Conservation (phyloP, 2,888 invertebrate species). For the Drosophila picticornis region DNA sequence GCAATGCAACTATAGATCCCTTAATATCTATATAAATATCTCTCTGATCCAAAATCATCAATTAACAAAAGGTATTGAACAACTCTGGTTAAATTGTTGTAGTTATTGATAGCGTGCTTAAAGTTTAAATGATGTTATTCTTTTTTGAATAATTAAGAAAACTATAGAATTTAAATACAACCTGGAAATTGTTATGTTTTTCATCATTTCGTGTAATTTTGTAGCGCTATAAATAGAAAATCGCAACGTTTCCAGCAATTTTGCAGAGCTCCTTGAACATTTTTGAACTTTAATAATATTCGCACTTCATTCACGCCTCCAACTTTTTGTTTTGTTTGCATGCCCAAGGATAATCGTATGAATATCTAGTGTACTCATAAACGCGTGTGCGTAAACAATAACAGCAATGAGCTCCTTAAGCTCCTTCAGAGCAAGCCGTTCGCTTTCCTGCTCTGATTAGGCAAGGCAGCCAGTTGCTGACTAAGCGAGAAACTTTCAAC, state of each 20-base stretch:
- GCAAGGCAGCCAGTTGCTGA: slow-evolving; percentile 37
- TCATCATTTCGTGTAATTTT: background rate
- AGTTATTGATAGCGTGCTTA: background rate
- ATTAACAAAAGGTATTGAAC: too few relatives aligned
- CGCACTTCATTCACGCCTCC: slow-evolving; percentile 31
- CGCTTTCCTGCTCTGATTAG: slow-evolving; percentile 26
- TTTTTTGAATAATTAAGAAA: background rate
- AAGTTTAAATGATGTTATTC: background rate
- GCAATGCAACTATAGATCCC: too few relatives aligned
- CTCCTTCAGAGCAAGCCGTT: background rate
- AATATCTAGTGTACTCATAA: slow-evolving; percentile 13
- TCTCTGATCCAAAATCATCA: too few relatives aligned
- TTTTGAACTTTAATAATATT: slow-evolving; percentile 24
- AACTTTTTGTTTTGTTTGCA: slow-evolving; percentile 1
- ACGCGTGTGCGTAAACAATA: slow-evolving; percentile 30
- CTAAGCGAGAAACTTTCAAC: slow-evolving; percentile 53
- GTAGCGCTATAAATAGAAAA: background rate
- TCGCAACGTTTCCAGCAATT: background rate
- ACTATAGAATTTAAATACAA: background rate
- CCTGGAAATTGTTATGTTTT: background rate
- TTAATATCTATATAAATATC: too few relatives aligned
- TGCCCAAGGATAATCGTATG: slow-evolving; percentile 9
- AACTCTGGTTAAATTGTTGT: background rate
- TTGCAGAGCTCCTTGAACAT: background rate
- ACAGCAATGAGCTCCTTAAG: slow-evolving; percentile 22